A percentile compares a stretch with the other conserved stretches of the same genome.
These are phyloP conservation scores for Muscidifurax raptorellus DNA, from an alignment of 1,140 invertebrate genomes.

Conservation along the genomic window DNA sequence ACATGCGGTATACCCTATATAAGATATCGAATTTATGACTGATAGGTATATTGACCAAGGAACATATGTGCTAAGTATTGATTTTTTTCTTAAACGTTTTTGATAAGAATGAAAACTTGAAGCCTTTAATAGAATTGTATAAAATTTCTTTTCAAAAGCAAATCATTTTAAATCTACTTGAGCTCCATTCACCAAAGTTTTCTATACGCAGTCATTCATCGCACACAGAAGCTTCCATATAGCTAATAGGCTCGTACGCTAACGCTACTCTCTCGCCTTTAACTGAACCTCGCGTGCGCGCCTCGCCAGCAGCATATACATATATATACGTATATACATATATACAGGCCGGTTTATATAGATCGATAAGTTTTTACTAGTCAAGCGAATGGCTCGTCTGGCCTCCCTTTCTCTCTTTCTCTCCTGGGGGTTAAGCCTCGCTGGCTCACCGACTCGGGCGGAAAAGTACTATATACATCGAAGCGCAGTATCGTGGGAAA, in stretches of 20 bases:
- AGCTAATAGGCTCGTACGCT: not conserved
- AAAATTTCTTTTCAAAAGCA: too few relatives aligned
- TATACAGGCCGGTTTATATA: not conserved
- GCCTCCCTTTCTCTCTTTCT: not conserved
- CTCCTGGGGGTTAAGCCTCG: slow-evolving; percentile 12
- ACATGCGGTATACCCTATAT: too few relatives aligned
- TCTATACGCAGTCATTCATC: not conserved
- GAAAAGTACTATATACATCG: slow-evolving; percentile 13
- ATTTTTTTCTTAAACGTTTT: too few relatives aligned
- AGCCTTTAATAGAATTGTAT: too few relatives aligned
- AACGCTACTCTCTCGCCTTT: not conserved
- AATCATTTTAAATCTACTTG: not conserved
- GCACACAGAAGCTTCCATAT: not conserved
- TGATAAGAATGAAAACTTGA: too few relatives aligned
- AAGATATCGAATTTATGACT: too few relatives aligned
- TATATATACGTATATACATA: not conserved
- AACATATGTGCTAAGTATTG: too few relatives aligned
- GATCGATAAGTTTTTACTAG: slow-evolving; percentile 27
- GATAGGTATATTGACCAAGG: too few relatives aligned
- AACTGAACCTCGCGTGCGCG: not conserved
- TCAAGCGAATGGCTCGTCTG: not conserved
- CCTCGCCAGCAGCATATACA: not conserved
- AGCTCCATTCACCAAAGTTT: not conserved
- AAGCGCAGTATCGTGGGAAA: not conserved
- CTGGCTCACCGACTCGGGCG: not conserved